Conservation (phyloP, 2,113 vertebrate genomes). For the Corythoichthys haematopterus region DNA sequence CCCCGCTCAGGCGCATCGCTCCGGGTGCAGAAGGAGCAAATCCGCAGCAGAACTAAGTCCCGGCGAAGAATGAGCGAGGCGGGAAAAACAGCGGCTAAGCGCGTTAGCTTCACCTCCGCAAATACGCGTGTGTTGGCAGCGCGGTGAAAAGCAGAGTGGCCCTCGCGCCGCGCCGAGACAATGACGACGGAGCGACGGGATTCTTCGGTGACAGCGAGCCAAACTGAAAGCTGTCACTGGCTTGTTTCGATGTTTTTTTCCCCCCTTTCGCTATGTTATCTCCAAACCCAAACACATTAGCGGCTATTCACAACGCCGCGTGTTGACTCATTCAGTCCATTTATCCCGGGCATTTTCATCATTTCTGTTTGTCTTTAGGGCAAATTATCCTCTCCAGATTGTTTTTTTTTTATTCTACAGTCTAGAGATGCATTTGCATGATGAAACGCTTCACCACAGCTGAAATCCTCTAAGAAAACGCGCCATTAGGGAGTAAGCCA, state of each 20-base stretch:
- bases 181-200: slow-evolving; percentile 61
- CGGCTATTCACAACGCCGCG: slow-evolving; percentile 57
- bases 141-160: slow-evolving; percentile 61
- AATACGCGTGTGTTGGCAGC: slow-evolving; percentile 63
- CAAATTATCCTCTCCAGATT: slow-evolving; percentile 61
- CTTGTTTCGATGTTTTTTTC: slow-evolving; percentile 10
- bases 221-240: slow-evolving; percentile 67
- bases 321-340: slow-evolving; percentile 53
- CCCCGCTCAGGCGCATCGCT: slow-evolving; percentile 41
- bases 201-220: slow-evolving; percentile 60
- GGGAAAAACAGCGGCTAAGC: slow-evolving; percentile 71
- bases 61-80: slow-evolving; percentile 55
- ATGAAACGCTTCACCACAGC: slow-evolving; percentile 59
- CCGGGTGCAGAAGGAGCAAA: slow-evolving; percentile 59
- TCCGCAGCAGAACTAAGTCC: slow-evolving; percentile 71
- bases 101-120: slow-evolving; percentile 64
- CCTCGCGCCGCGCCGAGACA: slow-evolving; percentile 61
- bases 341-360: slow-evolving; percentile 60
- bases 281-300: slow-evolving; percentile 72
- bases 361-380: slow-evolving; percentile 60
- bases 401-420: slow-evolving; percentile 38
- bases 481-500: slow-evolving; percentile 42
- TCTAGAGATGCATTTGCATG: slow-evolving; percentile 50
- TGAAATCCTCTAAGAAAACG: slow-evolving; percentile 48
- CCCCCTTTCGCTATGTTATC: slow-evolving; percentile 53